phyloP scores from a whole-genome alignment of 2,888 invertebrate genomes.

The Tenthredo mesomela region DNA sequence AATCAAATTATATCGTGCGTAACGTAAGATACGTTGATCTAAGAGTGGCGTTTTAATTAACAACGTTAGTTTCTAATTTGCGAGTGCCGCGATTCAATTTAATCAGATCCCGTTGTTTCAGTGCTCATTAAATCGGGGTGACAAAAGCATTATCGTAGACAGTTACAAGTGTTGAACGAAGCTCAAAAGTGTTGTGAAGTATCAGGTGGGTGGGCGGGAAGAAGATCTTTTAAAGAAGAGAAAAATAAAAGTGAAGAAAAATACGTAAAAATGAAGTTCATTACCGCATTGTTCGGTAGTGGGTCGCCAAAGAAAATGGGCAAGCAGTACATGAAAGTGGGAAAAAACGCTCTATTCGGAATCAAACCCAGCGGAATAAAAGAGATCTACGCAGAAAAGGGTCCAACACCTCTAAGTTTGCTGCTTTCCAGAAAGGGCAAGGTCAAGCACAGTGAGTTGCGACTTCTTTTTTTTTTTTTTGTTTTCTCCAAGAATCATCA shows the following conservation, averaged over 20 bases:
- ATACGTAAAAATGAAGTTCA: conserved; percentile 72
- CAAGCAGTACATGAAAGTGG: conserved; percentile 89
- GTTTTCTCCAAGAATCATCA: neutral
- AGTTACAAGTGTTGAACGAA: neutral
- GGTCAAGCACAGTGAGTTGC: conserved; percentile 87
- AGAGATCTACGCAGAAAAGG: conserved; percentile 72
- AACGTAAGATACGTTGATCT: neutral
- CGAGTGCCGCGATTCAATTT: conserved; percentile 11
- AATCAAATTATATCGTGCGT: conserved; percentile 25
- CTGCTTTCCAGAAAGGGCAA: conserved; percentile 89
- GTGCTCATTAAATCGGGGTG: conserved; percentile 35
- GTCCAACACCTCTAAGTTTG: conserved; percentile 86
- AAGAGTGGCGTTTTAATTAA: neutral
- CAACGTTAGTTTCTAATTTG: neutral
- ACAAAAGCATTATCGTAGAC: conserved; percentile 73
- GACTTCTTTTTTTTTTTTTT: neutral
- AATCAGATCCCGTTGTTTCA: neutral
- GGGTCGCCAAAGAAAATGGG: conserved; percentile 82
- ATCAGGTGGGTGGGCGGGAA: conserved; percentile 30
- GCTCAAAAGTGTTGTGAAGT: conserved; percentile 40
- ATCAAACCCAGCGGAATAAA: conserved; percentile 77
- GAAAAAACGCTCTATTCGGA: conserved; percentile 87
- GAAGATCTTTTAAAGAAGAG: conserved; percentile 5
- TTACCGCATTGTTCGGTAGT: conserved; percentile 73
- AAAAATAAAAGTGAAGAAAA: neutral